phyloP scores from a whole-genome alignment of 2,113 vertebrate genomes.

The Nothobranchius furzeri region DNA sequence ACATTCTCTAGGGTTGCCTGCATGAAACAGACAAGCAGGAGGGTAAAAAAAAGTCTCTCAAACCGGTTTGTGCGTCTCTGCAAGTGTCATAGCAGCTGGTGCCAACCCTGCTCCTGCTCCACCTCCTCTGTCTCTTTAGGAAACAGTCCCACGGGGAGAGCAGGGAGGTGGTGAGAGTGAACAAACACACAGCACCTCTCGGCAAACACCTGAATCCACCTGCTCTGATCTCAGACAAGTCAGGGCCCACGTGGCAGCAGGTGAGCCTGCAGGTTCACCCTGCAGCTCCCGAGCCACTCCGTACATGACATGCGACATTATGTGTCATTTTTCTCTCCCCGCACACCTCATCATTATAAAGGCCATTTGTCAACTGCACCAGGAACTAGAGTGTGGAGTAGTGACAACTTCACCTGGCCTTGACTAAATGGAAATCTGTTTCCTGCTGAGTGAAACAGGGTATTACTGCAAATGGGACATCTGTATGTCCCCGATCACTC shows the following conservation, averaged over 20 bases:
- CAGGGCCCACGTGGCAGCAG: conserved; percentile 66
- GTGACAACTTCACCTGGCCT: not conserved
- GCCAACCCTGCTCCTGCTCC: not conserved
- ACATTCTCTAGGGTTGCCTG: not conserved
- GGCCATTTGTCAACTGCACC: conserved; percentile 10
- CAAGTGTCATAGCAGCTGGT: conserved; percentile 48
- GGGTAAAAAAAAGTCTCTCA: not conserved
- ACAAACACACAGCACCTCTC: conserved; percentile 68
- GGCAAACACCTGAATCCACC: conserved; percentile 57
- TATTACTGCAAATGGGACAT: conserved; percentile 22
- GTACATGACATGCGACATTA: conserved; percentile 37
- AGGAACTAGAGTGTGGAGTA: conserved; percentile 36
- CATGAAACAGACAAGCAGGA: not conserved
- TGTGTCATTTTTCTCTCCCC: not conserved
- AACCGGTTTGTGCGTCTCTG: conserved; percentile 39
- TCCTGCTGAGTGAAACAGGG: conserved; percentile 43
- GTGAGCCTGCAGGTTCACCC: conserved; percentile 7
- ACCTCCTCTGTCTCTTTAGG: conserved; percentile 32
- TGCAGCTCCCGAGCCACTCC: conserved; percentile 33
- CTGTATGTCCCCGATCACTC: conserved; percentile 30
- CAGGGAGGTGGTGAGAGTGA: conserved; percentile 33
- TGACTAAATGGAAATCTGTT: conserved; percentile 15
- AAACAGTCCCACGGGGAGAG: conserved; percentile 45
- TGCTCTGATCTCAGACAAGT: conserved; percentile 39
- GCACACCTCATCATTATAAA: conserved; percentile 18